Percentiles rank a stretch among this genome's conserved stretches.
Evolutionary conservation across 2,113 vertebrate species (phyloP).

Genomic region (Pterocles gutturalis): DNA sequence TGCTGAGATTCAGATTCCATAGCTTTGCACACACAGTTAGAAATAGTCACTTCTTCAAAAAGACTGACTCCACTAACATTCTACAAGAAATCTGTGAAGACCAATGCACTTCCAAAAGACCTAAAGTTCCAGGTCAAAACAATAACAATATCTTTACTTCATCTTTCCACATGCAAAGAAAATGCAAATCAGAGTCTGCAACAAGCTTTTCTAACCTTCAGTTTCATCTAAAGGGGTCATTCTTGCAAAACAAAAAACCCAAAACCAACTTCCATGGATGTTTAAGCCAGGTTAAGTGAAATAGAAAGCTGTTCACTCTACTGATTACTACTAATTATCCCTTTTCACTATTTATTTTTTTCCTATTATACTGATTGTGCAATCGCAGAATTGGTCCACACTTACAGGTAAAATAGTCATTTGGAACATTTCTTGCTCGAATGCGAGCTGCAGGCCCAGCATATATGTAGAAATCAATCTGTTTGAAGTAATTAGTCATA

Average conservation of each 20-base stretch:
- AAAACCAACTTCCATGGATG: not conserved
- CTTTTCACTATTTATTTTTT: not conserved
- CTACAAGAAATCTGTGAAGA: not conserved
- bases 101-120: not conserved
- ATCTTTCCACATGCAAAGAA: not conserved
- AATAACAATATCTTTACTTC: not conserved
- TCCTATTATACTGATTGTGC: not conserved
- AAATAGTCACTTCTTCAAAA: not conserved
- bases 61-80: not conserved
- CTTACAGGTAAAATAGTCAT: constrained; percentile 88
- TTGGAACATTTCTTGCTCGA: constrained; percentile 79
- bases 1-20: not conserved
- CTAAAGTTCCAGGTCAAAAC: not conserved
- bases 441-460: constrained; percentile 89
- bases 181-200: not conserved
- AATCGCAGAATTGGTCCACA: not conserved
- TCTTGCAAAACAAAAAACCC: not conserved
- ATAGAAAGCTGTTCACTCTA: not conserved
- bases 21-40: not conserved
- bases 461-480: constrained; percentile 82
- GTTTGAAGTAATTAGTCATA: constrained; percentile 81
- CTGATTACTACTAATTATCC: not conserved
- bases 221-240: not conserved
- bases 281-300: not conserved
- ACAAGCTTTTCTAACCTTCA: not conserved